Evolutionary conservation across 2,797 vertebrate genomes (phyloP), one percentile per base, ranked within the genome.

Genomic region (Catharus ustulatus): DNA sequence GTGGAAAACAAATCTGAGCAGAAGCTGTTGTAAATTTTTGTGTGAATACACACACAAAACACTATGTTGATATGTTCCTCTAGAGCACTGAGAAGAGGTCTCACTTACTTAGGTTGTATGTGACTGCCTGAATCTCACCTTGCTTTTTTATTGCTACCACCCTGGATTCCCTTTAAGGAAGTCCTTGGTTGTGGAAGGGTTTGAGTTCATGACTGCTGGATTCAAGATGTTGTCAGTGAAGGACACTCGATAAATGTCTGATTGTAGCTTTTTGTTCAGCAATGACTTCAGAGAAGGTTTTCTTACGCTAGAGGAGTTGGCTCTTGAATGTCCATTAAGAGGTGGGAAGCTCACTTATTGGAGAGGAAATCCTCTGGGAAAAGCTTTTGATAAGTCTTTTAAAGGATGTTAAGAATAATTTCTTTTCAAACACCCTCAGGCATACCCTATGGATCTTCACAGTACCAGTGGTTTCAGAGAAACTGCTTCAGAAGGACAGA

Each of bases 1-100:
- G 93, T 89, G 48, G 52, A 89, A 94, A 97, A 96, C 81, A 96
- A 89, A 93, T 49, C 81, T 95, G 67, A 95, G 79, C 32, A 93
- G 71, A 87, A 69, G 27, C 67, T 95, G 89, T 78, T 94, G 67
- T 71, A 95, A 97, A 92, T 96, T 97, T 97, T 78, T 93, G 36
- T 90, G 45, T 69, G 92, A 95, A 94, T 76, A 74, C 17, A 51
- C 74, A 93, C 62, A 95, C 73, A 95, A 97, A 91, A 51, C 46
- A 71, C 91, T 88, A 94, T 68, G 89, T 82, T 32, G 66, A 83
- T 78, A 42, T 86, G 71, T 83, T 92, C 58, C 59, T 74, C 77
- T 81, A 21, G 68, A 85, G 68, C 61, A 89, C 81, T 30, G 26
- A 81, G 64, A 92, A 79, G 75, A 94, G 22, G 51, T 87, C 72